Percentiles rank a stretch among this genome's conserved stretches.
These are phyloP conservation scores for Sebastes itinus DNA, from an alignment of 2,797 vertebrate genomes.

Conservation along the genomic window DNA sequence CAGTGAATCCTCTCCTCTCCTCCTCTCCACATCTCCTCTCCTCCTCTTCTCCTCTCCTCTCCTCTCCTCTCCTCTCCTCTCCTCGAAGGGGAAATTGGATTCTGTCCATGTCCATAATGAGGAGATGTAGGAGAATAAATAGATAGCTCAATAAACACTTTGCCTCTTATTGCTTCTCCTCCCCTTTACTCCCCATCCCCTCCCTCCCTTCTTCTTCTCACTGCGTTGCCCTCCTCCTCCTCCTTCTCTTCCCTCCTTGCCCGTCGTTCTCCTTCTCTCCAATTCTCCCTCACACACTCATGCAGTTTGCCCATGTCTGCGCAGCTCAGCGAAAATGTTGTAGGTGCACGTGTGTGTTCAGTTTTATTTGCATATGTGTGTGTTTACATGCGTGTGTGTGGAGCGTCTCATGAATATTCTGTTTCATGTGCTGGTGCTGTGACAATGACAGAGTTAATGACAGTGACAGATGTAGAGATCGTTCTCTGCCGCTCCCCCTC, in stretches of 20 bases:
- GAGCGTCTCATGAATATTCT: constrained; percentile 85
- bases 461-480: constrained; percentile 85
- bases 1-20: constrained; percentile 16
- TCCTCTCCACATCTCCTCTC: constrained; percentile 55
- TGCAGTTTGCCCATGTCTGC: constrained; percentile 58
- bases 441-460: constrained; percentile 84
- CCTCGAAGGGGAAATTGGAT: constrained; percentile 81
- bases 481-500: constrained; percentile 36
- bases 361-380: constrained; percentile 60
- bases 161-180: constrained; percentile 83
- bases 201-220: constrained; percentile 45
- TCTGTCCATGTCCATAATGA: constrained; percentile 86
- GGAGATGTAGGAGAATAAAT: constrained; percentile 87
- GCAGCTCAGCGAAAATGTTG: constrained; percentile 71
- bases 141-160: constrained; percentile 88
- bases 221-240: constrained; percentile 40
- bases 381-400: constrained; percentile 27
- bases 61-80: constrained; percentile 32
- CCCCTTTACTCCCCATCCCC: constrained; percentile 43
- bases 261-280: constrained; percentile 54
- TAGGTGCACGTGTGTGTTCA: constrained; percentile 64
- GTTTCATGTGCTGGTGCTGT: constrained; percentile 79
- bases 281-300: constrained; percentile 44
- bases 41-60: neutral
- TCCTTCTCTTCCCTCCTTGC: constrained; percentile 18